A percentile compares a stretch with the other conserved stretches of the same genome.
Conservation (phyloP, 2,797 vertebrate species). For the Carapus acus region DNA sequence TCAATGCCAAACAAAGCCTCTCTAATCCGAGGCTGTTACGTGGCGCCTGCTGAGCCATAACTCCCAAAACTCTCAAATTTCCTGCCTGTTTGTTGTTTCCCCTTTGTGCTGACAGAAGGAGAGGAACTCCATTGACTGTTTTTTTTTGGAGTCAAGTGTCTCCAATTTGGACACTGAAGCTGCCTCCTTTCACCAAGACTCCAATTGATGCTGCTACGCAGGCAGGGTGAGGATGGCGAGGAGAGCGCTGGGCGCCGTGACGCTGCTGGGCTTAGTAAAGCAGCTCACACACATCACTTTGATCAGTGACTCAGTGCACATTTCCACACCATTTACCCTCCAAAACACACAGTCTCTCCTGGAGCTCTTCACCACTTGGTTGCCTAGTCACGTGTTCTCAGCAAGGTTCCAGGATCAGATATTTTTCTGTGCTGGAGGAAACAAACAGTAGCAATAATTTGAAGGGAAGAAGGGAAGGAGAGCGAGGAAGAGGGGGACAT, state of each 20-base stretch:
- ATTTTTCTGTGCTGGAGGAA: no score
- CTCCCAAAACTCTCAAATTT: neutral
- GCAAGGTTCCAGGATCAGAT: neutral
- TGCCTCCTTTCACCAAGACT: slow-evolving; percentile 45
- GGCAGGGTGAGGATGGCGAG: slow-evolving; percentile 18
- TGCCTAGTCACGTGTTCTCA: neutral
- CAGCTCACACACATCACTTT: slow-evolving; percentile 28
- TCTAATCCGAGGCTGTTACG: neutral
- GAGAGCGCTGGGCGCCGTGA: no score
- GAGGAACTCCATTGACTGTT: slow-evolving; percentile 16
- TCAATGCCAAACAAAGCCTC: no score
- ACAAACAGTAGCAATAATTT: slow-evolving; percentile 17
- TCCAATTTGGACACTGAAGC: slow-evolving; percentile 33
- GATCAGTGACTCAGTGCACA: slow-evolving; percentile 24
- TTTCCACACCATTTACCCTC: slow-evolving; percentile 3
- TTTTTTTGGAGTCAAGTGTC: slow-evolving; percentile 19
- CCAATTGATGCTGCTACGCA: slow-evolving; percentile 30
- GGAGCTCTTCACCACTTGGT: neutral
- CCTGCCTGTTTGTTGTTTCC: slow-evolving; percentile 9
- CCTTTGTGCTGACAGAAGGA: slow-evolving; percentile 8
- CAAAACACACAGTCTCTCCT: slow-evolving; percentile 10
- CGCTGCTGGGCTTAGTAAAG: slow-evolving; percentile 9
- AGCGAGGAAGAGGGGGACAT: no score
- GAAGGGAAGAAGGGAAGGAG: slow-evolving; percentile 5
- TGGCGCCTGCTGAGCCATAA: neutral